Conservation (phyloP, 2,888 invertebrate genomes). For the Zaprionus lineosus region DNA sequence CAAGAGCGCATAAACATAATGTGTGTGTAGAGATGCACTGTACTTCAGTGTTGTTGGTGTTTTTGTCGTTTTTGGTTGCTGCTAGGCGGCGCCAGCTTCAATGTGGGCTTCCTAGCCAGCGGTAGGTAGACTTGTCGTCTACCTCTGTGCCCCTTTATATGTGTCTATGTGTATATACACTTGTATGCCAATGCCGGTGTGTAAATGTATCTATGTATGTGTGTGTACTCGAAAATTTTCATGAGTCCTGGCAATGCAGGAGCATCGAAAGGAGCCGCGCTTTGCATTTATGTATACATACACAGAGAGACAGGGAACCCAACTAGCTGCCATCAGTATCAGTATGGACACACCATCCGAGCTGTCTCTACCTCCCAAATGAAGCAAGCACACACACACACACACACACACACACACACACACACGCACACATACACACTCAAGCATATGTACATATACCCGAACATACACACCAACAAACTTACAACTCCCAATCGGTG, state of each 20-base stretch:
- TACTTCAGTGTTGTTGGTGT: slow-evolving; percentile 52
- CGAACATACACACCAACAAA: slow-evolving; percentile 13
- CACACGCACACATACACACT: too few relatives aligned
- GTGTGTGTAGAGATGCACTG: slow-evolving; percentile 69
- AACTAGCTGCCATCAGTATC: slow-evolving; percentile 41
- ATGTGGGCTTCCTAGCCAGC: slow-evolving; percentile 58
- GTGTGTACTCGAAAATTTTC: slow-evolving; percentile 63
- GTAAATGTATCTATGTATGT: slow-evolving; percentile 20
- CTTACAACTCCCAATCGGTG: slow-evolving; percentile 33
- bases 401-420: slow-evolving; percentile 13
- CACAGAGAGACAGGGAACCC: slow-evolving; percentile 45
- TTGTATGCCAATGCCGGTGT: slow-evolving; percentile 16
- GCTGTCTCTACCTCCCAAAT: slow-evolving; percentile 40
- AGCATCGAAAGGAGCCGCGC: slow-evolving; percentile 70
- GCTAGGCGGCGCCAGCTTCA: slow-evolving; percentile 61
- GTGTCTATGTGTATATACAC: slow-evolving; percentile 15
- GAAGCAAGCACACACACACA: slow-evolving; percentile 17
- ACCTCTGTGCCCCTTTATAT: slow-evolving; percentile 48
- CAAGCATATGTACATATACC: too few relatives aligned
- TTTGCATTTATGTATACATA: slow-evolving; percentile 76
- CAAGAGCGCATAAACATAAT: slow-evolving; percentile 53
- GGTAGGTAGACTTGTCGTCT: slow-evolving; percentile 72
- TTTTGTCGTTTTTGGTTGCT: slow-evolving; percentile 54
- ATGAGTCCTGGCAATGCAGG: slow-evolving; percentile 54
- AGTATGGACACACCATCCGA: slow-evolving; percentile 41